Conservation (phyloP, 2,888 invertebrate species). For the Drosophila stalkeri region DNA sequence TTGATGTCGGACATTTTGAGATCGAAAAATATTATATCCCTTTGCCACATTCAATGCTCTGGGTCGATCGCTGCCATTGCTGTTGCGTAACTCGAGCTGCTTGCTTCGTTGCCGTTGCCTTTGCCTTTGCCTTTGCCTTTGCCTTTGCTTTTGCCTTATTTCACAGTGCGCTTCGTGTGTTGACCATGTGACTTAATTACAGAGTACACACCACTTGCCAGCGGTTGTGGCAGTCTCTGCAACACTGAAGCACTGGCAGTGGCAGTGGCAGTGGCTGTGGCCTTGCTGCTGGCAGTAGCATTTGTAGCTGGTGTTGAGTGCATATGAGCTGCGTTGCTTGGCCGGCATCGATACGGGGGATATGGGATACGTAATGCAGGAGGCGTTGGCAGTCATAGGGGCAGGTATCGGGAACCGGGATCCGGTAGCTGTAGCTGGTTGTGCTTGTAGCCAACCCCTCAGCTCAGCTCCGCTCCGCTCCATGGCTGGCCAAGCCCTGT, state of each 20-base stretch:
- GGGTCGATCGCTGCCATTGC: slow-evolving; percentile 23
- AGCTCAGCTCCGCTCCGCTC: not conserved
- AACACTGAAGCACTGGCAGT: not conserved
- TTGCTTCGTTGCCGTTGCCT: slow-evolving; percentile 10
- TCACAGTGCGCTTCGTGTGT: slow-evolving; percentile 22
- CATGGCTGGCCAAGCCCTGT: slow-evolving; percentile 29
- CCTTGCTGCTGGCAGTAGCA: slow-evolving; percentile 48
- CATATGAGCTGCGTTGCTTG: slow-evolving; percentile 21
- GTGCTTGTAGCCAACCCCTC: slow-evolving; percentile 28
- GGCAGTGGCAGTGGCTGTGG: slow-evolving; percentile 38
- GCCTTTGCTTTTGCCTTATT: slow-evolving; percentile 18
- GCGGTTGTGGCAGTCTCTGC: slow-evolving; percentile 20
- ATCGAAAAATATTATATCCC: slow-evolving; percentile 1
- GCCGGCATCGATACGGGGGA: slow-evolving; percentile 1
- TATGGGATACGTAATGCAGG: not conserved
- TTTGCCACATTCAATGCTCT: not conserved
- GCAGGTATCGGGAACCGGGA: slow-evolving; percentile 5
- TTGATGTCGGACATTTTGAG: slow-evolving; percentile 17
- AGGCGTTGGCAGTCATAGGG: not conserved
- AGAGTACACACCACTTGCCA: slow-evolving; percentile 49
- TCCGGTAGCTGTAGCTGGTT: slow-evolving; percentile 49
- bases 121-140: slow-evolving; percentile 15
- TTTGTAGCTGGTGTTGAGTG: slow-evolving; percentile 29
- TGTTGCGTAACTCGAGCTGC: slow-evolving; percentile 23
- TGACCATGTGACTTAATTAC: slow-evolving; percentile 67